Percentiles rank a stretch among this genome's conserved stretches.
Evolutionary conservation across 2,113 vertebrate species (phyloP).

Genomic region (human): GRCh38 chrX:68671501-68672000

Average conservation of each 20-base stretch:
- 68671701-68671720: background rate
- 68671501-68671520: background rate
- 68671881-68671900: background rate
- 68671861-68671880: background rate
- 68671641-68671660: conserved; percentile 18
- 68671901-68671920: background rate
- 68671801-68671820: conserved; percentile 9
- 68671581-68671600: conserved; percentile 53
- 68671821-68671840: background rate
- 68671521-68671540: conserved; percentile 49
- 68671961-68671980: background rate
- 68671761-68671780: background rate
- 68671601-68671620: conserved; percentile 41
- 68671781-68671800: background rate
- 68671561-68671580: conserved; percentile 24
- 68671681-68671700: background rate
- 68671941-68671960: conserved; percentile 24
- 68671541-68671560: conserved; percentile 43
- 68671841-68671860: background rate
- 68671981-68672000: conserved; percentile 13
- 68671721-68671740: background rate
- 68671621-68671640: conserved; percentile 11
- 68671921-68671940: background rate
- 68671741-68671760: conserved; percentile 13
- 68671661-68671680: background rate